phyloP scores from a whole-genome alignment of 2,113 vertebrate species.

The Oenanthe oenanthe region DNA sequence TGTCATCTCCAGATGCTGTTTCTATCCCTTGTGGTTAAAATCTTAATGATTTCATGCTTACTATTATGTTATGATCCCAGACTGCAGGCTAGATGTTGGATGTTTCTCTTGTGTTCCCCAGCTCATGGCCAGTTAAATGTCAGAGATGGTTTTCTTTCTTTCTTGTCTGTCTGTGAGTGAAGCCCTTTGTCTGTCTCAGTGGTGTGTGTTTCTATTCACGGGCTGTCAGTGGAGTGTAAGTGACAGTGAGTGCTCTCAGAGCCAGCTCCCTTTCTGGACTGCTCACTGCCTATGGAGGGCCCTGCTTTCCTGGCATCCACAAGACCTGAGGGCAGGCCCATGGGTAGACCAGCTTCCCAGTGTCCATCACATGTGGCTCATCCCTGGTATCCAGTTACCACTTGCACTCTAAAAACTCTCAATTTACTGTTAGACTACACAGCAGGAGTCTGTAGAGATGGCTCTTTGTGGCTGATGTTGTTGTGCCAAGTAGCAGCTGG shows the following conservation, averaged over 20 bases:
- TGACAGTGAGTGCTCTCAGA: not conserved
- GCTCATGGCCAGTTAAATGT: not conserved
- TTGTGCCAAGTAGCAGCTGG: not conserved
- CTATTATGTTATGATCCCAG: not conserved
- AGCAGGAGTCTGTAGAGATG: accelerated
- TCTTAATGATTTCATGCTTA: not conserved
- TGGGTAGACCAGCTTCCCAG: not conserved
- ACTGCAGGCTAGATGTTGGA: not conserved
- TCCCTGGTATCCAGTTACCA: not conserved
- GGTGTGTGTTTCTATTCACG: not conserved
- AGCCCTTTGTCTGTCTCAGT: not conserved
- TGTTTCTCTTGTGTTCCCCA: not conserved
- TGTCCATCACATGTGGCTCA: not conserved
- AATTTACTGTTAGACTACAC: not conserved
- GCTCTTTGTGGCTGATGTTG: not conserved
- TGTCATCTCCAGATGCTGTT: not conserved
- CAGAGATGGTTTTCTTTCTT: not conserved
- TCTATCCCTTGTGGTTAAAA: not conserved
- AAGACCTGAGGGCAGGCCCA: not conserved
- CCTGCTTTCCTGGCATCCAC: not conserved
- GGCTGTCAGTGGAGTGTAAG: not conserved
- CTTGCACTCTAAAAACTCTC: not conserved
- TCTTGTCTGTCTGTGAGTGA: not conserved
- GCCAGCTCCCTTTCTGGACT: not conserved
- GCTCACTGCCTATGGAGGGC: not conserved